phyloP scores from a whole-genome alignment of 1,140 invertebrate genomes.

The Hyles vespertilio region DNA sequence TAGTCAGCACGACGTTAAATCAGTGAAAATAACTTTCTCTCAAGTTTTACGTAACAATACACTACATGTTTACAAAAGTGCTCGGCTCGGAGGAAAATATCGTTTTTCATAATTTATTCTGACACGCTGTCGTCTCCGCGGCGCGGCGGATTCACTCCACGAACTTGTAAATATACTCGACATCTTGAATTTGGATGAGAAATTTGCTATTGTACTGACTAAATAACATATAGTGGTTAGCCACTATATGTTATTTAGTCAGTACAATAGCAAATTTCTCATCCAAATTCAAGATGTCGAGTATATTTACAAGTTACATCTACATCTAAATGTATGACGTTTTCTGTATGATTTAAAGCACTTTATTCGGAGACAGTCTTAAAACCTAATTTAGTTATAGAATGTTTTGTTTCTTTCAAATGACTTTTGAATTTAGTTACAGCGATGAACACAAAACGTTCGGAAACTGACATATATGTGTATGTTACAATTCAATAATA shows the following conservation, averaged over 20 bases:
- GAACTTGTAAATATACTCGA: slow-evolving; percentile 14
- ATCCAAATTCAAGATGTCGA: slow-evolving; percentile 8
- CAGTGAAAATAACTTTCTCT: not conserved
- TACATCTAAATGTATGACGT: slow-evolving; percentile 1
- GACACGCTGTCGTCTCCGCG: slow-evolving; percentile 19
- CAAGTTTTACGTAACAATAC: too few relatives aligned
- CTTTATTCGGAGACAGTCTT: slow-evolving; percentile 8
- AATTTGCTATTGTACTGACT: not conserved
- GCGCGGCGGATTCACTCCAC: slow-evolving; percentile 1
- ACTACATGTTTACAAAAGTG: slow-evolving; percentile 11
- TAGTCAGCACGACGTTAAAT: not conserved
- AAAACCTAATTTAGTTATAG: too few relatives aligned
- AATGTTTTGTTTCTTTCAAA: too few relatives aligned
- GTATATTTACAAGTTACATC: slow-evolving; percentile 16
- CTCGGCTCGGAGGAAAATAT: slow-evolving; percentile 17
- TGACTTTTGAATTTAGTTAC: too few relatives aligned
- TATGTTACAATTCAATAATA: too few relatives aligned
- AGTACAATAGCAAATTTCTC: not conserved
- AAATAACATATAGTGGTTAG: not conserved
- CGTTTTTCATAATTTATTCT: slow-evolving; percentile 35
- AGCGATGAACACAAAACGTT: too few relatives aligned
- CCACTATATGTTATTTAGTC: slow-evolving; percentile 1
- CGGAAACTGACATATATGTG: too few relatives aligned
- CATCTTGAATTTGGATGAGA: slow-evolving; percentile 6
- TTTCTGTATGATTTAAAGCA: not conserved